These are phyloP conservation scores for Dendropsophus ebraccatus DNA, from an alignment of 2,113 vertebrate genomes.

Conservation along the genomic window DNA sequence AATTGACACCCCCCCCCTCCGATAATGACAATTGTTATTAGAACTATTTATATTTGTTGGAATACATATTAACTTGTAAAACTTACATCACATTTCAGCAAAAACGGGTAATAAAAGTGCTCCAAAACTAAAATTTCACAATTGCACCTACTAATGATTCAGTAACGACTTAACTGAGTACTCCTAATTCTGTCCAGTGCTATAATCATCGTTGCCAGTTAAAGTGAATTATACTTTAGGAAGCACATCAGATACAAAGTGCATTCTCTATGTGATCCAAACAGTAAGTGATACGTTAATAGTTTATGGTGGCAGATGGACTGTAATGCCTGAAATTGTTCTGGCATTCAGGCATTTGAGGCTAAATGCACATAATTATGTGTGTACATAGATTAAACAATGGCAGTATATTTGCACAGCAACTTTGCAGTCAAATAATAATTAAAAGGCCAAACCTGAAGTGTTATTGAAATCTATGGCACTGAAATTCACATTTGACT, in stretches of 20 bases:
- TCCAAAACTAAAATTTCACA: neutral
- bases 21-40: neutral
- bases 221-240: conserved; percentile 34
- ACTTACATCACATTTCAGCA: neutral
- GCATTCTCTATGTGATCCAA: conserved; percentile 21
- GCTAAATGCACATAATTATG: conserved; percentile 37
- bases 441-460: conserved; percentile 38
- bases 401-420: conserved; percentile 32
- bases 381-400: conserved; percentile 35
- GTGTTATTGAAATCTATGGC: conserved; percentile 19
- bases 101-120: neutral
- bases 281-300: conserved; percentile 36
- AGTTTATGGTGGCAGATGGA: conserved; percentile 34
- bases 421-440: conserved; percentile 29
- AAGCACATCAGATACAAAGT: neutral
- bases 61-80: neutral
- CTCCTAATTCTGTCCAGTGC: neutral
- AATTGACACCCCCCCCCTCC: too few species aligned
- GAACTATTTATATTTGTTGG: neutral
- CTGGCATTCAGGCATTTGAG: conserved; percentile 1
- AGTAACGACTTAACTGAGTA: neutral
- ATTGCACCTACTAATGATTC: neutral
- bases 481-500: conserved; percentile 23
- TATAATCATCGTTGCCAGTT: conserved; percentile 13
- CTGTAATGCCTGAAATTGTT: conserved; percentile 29